Percentiles rank a stretch among this genome's conserved stretches.
phyloP scores from a whole-genome alignment of 2,113 vertebrate genomes.

The Lontra canadensis region DNA sequence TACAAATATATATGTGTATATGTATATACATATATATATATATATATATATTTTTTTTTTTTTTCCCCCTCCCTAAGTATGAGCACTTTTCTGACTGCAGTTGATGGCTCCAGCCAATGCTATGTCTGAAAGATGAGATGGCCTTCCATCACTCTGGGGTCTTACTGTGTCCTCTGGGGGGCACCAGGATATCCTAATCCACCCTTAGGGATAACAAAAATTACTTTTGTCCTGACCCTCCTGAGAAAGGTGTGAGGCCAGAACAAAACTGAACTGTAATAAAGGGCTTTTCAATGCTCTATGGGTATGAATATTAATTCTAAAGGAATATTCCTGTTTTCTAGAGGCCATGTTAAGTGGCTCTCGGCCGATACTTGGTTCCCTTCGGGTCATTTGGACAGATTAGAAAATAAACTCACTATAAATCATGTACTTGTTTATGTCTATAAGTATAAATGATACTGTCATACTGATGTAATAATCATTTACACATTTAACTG shows the following conservation, averaged over 20 bases:
- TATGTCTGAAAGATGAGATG: background rate
- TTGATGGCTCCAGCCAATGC: rapidly evolving
- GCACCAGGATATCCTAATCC: background rate
- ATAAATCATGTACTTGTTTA: background rate
- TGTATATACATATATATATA: too few species aligned
- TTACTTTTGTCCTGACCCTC: background rate
- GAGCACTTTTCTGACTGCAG: background rate
- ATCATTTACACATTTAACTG: background rate
- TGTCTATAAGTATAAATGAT: background rate
- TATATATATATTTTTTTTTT: background rate
- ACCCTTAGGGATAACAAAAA: background rate
- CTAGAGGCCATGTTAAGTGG: background rate
- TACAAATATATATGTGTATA: too few species aligned
- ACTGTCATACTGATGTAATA: background rate
- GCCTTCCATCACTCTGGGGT: background rate
- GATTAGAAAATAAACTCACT: background rate
- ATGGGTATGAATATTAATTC: background rate
- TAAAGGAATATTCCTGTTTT: background rate
- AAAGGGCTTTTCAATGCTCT: background rate
- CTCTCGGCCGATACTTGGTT: background rate
- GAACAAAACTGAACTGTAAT: background rate
- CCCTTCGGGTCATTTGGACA: background rate
- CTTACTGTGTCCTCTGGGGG: slow-evolving; percentile 1
- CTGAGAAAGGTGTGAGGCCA: background rate
- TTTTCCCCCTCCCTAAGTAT: background rate